phyloP scores from a whole-genome alignment of 2,113 vertebrate genomes.

The Diadophis punctatus region DNA sequence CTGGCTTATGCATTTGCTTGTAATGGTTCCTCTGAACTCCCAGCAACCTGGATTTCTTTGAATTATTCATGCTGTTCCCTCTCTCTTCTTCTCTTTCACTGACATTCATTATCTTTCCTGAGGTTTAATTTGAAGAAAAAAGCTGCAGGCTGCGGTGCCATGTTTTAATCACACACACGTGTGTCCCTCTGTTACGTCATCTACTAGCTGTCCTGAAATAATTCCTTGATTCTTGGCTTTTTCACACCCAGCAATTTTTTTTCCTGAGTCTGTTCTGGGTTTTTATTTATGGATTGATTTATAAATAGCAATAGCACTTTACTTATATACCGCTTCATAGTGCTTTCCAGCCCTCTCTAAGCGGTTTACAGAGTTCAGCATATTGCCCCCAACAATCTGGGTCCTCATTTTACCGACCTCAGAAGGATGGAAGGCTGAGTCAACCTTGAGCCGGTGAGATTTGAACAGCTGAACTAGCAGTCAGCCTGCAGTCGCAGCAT shows the following conservation, averaged over 20 bases:
- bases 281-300: neutral
- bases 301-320: too few relatives aligned
- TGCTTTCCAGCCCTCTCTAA: too few relatives aligned
- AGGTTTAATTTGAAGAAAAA: neutral
- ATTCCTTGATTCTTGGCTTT: neutral
- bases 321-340: too few relatives aligned
- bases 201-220: neutral
- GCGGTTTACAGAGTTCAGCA: too few relatives aligned
- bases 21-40: neutral
- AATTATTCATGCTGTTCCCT: neutral
- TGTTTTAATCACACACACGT: neutral
- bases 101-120: neutral
- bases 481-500: too few relatives aligned
- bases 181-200: neutral
- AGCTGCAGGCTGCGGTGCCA: neutral
- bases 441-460: too few relatives aligned
- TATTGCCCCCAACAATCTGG: too few relatives aligned
- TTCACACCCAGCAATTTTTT: neutral
- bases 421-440: too few relatives aligned
- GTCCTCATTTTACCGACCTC: too few relatives aligned
- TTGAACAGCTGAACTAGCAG: too few relatives aligned
- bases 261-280: neutral
- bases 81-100: neutral
- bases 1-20: neutral
- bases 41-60: neutral